Conservation (phyloP, 1,140 invertebrate genomes). For the Drosophila tropicalis region DNA sequence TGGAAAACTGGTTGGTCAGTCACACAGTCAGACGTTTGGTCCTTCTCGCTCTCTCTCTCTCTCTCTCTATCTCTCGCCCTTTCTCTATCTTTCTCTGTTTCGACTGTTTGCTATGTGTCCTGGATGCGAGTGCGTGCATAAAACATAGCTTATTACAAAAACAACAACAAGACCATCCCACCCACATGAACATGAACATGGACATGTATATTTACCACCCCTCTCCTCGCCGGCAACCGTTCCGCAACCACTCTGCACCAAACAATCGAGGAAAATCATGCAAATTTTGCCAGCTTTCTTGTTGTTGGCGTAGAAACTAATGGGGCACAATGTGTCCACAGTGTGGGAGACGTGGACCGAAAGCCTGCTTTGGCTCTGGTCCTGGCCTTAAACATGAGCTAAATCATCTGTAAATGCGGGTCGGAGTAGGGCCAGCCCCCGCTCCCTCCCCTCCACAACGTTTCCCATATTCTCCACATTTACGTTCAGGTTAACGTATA, state of each 20-base stretch:
- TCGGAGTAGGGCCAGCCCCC: constrained; percentile 33
- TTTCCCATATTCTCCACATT: constrained; percentile 20
- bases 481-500: constrained; percentile 7
- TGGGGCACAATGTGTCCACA: constrained; percentile 81
- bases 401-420: constrained; percentile 82
- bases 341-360: constrained; percentile 1
- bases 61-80: not conserved
- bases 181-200: constrained; percentile 15
- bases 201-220: not conserved
- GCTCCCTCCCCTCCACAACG: constrained; percentile 23
- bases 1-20: constrained; percentile 63
- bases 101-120: constrained; percentile 12
- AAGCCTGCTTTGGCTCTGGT: not conserved
- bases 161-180: constrained; percentile 18
- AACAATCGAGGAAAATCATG: constrained; percentile 61
- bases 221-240: too few species aligned
- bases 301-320: constrained; percentile 72
- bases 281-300: constrained; percentile 58
- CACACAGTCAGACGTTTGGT: constrained; percentile 39
- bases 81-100: too few species aligned
- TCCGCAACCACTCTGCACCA: not conserved
- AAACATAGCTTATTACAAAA: constrained; percentile 78
- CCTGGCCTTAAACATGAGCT: constrained; percentile 79
- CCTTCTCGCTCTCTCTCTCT: too few species aligned
- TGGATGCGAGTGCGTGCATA: constrained; percentile 69